Evolutionary conservation across 2,888 invertebrate genomes (phyloP), one percentile per base, ranked within the genome.

Genomic region (Aricia artaxerxes): DNA sequence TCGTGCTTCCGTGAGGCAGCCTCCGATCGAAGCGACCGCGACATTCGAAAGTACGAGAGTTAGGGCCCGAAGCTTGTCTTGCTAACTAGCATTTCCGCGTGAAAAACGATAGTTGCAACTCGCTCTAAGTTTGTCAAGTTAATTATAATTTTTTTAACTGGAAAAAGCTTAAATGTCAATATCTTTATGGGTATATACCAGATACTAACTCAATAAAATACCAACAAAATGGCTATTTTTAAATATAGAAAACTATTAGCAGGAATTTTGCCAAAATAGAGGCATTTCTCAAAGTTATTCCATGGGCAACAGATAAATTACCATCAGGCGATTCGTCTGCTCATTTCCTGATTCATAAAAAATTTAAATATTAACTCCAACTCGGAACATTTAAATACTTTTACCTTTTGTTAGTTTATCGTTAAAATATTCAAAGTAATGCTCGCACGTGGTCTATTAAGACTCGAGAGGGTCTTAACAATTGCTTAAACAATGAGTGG

Each of bases 371-470:
- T 4, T 16, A 57, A 1, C 49, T 9, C 49, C 49, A 2, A 13
- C 16, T 4, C 4, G 13, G 53, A 57, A 57, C 4, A 4, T 4
- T 57, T 16, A 57, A 16, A 5, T 57, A 16, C 13, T 57, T 16
- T 57, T 13, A 57, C 53, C 53, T 9, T 64, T 64, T 64, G 31
- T 64, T 31, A 3, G 11, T 31, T 31, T 61, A 24, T 9, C 11
- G 6, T 64, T 64, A 16, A 69, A 69, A 35, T 69, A 38, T 69
- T 69, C 69, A 69, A 35, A 69, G 38, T 5, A 69, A 69, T 69
- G 35, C 69, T 35, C 69, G 35, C 69, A 69, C 69, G 69, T 73
- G 73, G 44, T 73, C 73, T 73, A 44, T 73, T 73, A n/a, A 73
- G 44, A 57, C 76, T 76, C 57, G 7, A 35, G 53, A 76, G 57